These are phyloP conservation scores for Dufourea novaeangliae DNA, from an alignment of 1,140 invertebrate species.

Conservation along the genomic window DNA sequence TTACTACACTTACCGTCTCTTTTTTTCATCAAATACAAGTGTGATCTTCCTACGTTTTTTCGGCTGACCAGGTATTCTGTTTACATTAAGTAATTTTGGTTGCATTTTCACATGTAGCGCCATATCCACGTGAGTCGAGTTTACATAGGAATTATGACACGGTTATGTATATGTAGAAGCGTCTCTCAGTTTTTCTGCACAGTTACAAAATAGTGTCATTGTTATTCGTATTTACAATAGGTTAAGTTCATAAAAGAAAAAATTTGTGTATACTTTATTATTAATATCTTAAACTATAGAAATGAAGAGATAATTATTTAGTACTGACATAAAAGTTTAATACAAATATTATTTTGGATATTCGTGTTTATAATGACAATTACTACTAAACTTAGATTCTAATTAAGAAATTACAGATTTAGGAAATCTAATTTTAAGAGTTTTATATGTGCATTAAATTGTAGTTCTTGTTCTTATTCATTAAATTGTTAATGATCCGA, in stretches of 20 bases:
- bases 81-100: slow-evolving; percentile 63
- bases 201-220: background rate
- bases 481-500: background rate
- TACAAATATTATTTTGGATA: too few species aligned
- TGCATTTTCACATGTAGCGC: slow-evolving; percentile 34
- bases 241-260: background rate
- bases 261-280: background rate
- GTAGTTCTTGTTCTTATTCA: background rate
- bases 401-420: background rate
- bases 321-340: background rate
- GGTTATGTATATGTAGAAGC: background rate
- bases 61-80: slow-evolving; percentile 59
- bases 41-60: slow-evolving; percentile 80
- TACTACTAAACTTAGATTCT: too few species aligned
- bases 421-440: background rate
- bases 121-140: background rate
- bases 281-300: background rate
- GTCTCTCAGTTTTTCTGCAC: background rate
- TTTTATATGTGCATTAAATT: background rate
- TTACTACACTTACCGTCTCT: slow-evolving; percentile 81
- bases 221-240: background rate
- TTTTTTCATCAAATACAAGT: slow-evolving; percentile 84
- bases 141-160: background rate
- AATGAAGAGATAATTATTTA: background rate
- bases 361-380: too few species aligned